These are phyloP conservation scores for Ispidina picta DNA, from an alignment of 2,797 vertebrate species.

Conservation along the genomic window DNA sequence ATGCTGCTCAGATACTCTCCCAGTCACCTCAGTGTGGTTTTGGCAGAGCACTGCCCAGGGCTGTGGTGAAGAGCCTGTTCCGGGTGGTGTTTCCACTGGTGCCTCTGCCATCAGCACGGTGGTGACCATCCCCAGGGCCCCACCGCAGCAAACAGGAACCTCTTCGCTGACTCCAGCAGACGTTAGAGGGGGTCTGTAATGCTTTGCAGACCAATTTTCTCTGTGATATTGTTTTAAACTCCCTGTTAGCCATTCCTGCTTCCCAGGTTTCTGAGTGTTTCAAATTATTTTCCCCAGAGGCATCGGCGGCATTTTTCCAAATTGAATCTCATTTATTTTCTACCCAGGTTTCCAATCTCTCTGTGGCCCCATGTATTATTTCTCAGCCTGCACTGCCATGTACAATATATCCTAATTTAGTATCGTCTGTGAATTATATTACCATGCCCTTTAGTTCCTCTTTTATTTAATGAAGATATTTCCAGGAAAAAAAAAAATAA, in stretches of 20 bases:
- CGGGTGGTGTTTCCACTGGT: background rate
- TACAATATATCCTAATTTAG: slow-evolving; percentile 74
- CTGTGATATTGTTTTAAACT: slow-evolving; percentile 63
- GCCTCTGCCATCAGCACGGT: background rate
- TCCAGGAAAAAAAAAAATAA: slow-evolving; percentile 30
- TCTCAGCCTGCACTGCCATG: slow-evolving; percentile 59
- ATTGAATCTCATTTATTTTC: slow-evolving; percentile 75
- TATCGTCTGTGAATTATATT: slow-evolving; percentile 76
- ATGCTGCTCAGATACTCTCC: background rate
- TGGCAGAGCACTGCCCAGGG: background rate
- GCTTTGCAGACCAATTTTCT: slow-evolving; percentile 64
- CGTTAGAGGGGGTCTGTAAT: slow-evolving; percentile 6
- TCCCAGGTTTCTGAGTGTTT: slow-evolving; percentile 63
- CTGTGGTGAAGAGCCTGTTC: background rate
- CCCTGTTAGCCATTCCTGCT: slow-evolving; percentile 52
- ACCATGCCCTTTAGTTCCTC: slow-evolving; percentile 74
- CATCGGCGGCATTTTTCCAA: slow-evolving; percentile 68
- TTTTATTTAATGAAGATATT: slow-evolving; percentile 76
- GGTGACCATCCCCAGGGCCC: background rate
- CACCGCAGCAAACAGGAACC: background rate
- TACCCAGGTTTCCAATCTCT: slow-evolving; percentile 63
- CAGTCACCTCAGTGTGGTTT: rapidly evolving
- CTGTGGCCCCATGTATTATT: slow-evolving; percentile 70
- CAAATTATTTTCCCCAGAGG: slow-evolving; percentile 74
- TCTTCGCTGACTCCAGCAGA: background rate